Percentiles rank a stretch among this genome's conserved stretches.
Conservation (phyloP, 2,888 invertebrate species). For the Drosophila limbata region DNA sequence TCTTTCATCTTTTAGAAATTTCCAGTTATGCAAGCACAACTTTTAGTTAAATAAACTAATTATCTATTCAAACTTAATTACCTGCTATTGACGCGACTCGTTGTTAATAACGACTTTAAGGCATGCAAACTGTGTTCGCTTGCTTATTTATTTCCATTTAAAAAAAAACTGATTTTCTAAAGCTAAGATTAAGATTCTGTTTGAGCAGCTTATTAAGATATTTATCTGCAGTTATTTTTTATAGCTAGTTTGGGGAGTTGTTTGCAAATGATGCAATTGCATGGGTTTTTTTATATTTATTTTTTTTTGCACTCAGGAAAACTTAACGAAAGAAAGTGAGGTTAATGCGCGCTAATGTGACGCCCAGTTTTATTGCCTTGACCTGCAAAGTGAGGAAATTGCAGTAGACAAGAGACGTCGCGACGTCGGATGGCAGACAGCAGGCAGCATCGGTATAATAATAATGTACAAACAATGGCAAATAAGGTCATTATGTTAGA, state of each 20-base stretch:
- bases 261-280: conserved; percentile 52
- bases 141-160: conserved; percentile 58
- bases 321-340: conserved; percentile 47
- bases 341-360: conserved; percentile 44
- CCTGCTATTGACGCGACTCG: conserved; percentile 52
- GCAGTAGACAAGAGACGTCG: conserved; percentile 24
- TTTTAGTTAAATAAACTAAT: conserved; percentile 75
- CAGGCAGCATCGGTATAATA: conserved; percentile 58
- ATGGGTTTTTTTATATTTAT: not conserved
- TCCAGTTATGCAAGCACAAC: conserved; percentile 75
- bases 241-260: conserved; percentile 25
- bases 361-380: conserved; percentile 70
- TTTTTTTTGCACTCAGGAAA: conserved; percentile 25
- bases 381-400: conserved; percentile 75
- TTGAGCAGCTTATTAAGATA: conserved; percentile 36
- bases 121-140: conserved; percentile 49
- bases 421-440: conserved; percentile 26
- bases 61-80: conserved; percentile 79
- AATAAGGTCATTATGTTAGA: conserved; percentile 80
- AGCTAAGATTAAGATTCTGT: conserved; percentile 45
- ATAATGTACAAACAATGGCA: conserved; percentile 80
- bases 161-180: conserved; percentile 49
- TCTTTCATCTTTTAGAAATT: conserved; percentile 76
- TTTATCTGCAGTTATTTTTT: conserved; percentile 15
- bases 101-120: conserved; percentile 57